phyloP scores from a whole-genome alignment of 2,113 vertebrate species.

The Cygnus buccinator region DNA sequence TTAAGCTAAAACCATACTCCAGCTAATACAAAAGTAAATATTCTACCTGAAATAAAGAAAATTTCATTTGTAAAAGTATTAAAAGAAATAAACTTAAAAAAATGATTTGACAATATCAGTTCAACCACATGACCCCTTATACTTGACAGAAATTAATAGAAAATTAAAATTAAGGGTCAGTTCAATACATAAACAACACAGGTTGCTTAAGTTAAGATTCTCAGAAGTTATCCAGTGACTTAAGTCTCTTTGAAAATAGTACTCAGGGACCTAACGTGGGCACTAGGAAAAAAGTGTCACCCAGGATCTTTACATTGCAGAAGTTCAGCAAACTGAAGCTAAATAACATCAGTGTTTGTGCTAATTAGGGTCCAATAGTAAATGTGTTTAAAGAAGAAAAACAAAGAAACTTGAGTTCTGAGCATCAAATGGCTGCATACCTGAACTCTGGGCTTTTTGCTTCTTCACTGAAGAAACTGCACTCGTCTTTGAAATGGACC shows the following conservation, averaged over 20 bases:
- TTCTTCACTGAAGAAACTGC: slow-evolving; percentile 45
- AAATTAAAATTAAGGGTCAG: slow-evolving; percentile 33
- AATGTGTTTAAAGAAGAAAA: neutral
- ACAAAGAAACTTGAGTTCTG: neutral
- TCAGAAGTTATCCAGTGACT: slow-evolving; percentile 19
- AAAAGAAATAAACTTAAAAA: slow-evolving; percentile 45
- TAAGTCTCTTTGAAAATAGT: neutral
- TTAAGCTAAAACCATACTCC: slow-evolving; percentile 62
- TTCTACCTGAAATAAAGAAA: slow-evolving; percentile 44
- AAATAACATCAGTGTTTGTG: neutral
- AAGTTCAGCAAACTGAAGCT: slow-evolving; percentile 33
- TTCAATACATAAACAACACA: slow-evolving; percentile 28
- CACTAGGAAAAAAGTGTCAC: neutral
- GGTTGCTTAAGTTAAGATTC: neutral
- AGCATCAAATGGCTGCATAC: neutral
- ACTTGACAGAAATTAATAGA: slow-evolving; percentile 40
- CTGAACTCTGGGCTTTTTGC: slow-evolving; percentile 14
- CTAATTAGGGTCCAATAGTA: slow-evolving; percentile 21
- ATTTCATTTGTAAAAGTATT: slow-evolving; percentile 40
- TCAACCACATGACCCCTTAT: slow-evolving; percentile 17
- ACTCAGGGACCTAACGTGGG: neutral
- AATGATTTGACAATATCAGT: slow-evolving; percentile 9
- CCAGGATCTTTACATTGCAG: neutral
- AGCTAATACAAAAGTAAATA: slow-evolving; percentile 47
- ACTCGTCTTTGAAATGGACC: slow-evolving; percentile 9